Conservation (phyloP, 2,113 vertebrate species). For the Hiodon tergisus region DNA sequence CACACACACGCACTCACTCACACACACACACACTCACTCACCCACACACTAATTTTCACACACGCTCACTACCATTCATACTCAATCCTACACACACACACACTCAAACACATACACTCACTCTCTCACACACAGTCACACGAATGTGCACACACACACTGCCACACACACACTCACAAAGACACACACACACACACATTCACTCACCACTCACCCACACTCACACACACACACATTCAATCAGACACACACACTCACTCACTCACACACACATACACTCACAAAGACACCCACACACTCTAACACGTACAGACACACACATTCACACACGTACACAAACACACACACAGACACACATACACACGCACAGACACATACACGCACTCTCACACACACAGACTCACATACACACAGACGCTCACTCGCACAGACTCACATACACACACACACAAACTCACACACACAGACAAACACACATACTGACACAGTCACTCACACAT, state of each 20-base stretch:
- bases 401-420: constrained; percentile 26
- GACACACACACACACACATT: background rate
- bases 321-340: background rate
- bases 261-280: too few relatives aligned
- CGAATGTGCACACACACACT: background rate
- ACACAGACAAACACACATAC: too few relatives aligned
- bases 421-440: constrained; percentile 7
- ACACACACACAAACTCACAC: too few relatives aligned
- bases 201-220: background rate
- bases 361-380: background rate
- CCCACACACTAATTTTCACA: constrained; percentile 17
- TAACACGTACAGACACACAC: too few relatives aligned
- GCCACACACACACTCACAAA: background rate
- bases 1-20: background rate
- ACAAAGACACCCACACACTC: too few relatives aligned
- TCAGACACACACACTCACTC: too few relatives aligned
- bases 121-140: background rate
- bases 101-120: background rate
- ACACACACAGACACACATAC: background rate
- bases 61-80: constrained; percentile 6
- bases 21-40: background rate
- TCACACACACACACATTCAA: too few relatives aligned
- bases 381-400: background rate
- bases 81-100: background rate
- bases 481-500: too few relatives aligned